A percentile compares a stretch with the other conserved stretches of the same genome.
phyloP scores from a whole-genome alignment of 2,113 vertebrate species.

The Alces alces region DNA sequence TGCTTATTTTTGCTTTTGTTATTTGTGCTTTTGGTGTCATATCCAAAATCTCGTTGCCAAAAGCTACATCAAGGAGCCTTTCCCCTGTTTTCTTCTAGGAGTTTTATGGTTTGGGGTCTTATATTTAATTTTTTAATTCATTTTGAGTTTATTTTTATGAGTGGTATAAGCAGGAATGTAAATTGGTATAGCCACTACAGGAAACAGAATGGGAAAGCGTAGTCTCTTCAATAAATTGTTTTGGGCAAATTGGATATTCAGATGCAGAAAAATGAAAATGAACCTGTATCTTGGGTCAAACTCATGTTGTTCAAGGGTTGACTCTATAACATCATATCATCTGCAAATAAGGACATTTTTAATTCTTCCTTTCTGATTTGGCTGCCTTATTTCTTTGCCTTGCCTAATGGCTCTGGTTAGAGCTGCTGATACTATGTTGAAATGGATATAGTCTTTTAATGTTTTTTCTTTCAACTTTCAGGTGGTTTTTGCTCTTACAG shows the following conservation, averaged over 20 bases:
- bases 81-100: background rate
- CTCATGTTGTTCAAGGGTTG: background rate
- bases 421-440: background rate
- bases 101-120: background rate
- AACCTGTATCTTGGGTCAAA: background rate
- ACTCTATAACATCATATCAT: background rate
- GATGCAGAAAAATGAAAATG: background rate
- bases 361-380: background rate
- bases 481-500: slow-evolving; percentile 84
- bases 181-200: background rate
- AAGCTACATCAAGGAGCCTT: background rate
- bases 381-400: background rate
- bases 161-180: background rate
- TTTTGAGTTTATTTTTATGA: background rate
- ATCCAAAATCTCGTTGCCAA: background rate
- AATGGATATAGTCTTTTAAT: background rate
- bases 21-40: background rate
- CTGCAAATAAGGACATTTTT: background rate
- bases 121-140: background rate
- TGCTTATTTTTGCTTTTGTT: background rate
- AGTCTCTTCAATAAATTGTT: background rate
- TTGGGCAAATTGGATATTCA: background rate
- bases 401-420: background rate
- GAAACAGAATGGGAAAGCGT: background rate
- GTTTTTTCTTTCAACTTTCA: slow-evolving; percentile 55